Evolutionary conservation across 2,113 vertebrate species (phyloP).

Genomic region (Phrynosoma platyrhinos): DNA sequence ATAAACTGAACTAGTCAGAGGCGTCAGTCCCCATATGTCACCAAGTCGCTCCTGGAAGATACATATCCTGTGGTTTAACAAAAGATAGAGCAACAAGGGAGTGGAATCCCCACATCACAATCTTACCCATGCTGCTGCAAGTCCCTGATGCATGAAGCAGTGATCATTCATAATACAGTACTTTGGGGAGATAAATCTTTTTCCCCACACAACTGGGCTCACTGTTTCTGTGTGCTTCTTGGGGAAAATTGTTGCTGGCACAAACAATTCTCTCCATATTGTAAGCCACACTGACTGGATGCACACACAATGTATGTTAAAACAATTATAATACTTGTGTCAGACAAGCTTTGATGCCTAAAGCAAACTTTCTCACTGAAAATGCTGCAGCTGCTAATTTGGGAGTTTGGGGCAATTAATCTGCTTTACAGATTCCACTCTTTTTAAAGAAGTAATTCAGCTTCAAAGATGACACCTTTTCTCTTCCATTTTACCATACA

Average conservation of each 20-base stretch:
- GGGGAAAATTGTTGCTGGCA: not conserved
- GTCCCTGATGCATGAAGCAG: not conserved
- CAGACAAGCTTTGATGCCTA: constrained; percentile 26
- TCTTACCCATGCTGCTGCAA: constrained; percentile 27
- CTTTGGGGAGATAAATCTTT: constrained; percentile 23
- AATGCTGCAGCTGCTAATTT: not conserved
- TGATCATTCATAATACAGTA: constrained; percentile 15
- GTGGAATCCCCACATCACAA: constrained; percentile 14
- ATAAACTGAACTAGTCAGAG: constrained; percentile 8
- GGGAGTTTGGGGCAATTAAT: not conserved
- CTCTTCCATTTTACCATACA: not conserved
- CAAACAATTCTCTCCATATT: not conserved
- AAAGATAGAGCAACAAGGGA: constrained; percentile 9
- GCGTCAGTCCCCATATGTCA: not conserved
- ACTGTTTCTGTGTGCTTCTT: constrained; percentile 10
- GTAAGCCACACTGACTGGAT: not conserved
- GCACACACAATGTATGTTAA: not conserved
- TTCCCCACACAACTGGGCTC: not conserved
- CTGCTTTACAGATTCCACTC: not conserved
- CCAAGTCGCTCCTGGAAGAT: not conserved
- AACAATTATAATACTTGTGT: not conserved
- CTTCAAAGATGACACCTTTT: not conserved
- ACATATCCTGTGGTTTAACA: not conserved
- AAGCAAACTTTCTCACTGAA: not conserved
- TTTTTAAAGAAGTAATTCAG: not conserved